Percentiles rank a stretch among this genome's conserved stretches.
Evolutionary conservation across 2,113 vertebrate species (phyloP).

Genomic region (Cyprinus carpio): DNA sequence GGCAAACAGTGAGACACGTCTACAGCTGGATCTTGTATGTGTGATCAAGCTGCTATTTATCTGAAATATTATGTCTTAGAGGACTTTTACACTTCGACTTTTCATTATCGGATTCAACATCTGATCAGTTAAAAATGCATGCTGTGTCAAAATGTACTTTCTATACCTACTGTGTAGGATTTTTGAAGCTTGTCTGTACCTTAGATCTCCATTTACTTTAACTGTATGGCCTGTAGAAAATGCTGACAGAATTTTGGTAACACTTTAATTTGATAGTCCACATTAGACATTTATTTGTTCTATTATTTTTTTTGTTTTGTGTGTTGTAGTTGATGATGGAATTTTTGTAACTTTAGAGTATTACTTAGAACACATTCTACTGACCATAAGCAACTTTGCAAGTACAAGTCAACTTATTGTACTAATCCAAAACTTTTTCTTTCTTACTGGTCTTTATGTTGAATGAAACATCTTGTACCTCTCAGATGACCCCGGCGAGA

Average conservation of each 20-base stretch:
- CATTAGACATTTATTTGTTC: too few species aligned
- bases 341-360: too few species aligned
- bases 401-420: background rate
- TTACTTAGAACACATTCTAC: too few species aligned
- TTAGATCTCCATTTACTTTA: background rate
- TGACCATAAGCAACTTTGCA: background rate
- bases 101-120: background rate
- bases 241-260: background rate
- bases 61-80: background rate
- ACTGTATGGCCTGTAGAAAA: background rate
- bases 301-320: too few species aligned
- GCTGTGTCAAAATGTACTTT: background rate
- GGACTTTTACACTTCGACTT: background rate
- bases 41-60: background rate
- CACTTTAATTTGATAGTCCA: background rate
- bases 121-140: background rate
- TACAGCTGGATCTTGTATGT: background rate
- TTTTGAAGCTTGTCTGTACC: background rate
- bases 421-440: background rate
- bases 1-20: background rate
- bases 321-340: too few species aligned
- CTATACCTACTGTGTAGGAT: background rate
- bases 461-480: background rate
- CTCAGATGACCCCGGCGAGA: conserved; percentile 18
- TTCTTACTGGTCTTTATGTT: background rate